phyloP scores from a whole-genome alignment of 2,888 invertebrate genomes.

The Diachrysia chrysitis region DNA sequence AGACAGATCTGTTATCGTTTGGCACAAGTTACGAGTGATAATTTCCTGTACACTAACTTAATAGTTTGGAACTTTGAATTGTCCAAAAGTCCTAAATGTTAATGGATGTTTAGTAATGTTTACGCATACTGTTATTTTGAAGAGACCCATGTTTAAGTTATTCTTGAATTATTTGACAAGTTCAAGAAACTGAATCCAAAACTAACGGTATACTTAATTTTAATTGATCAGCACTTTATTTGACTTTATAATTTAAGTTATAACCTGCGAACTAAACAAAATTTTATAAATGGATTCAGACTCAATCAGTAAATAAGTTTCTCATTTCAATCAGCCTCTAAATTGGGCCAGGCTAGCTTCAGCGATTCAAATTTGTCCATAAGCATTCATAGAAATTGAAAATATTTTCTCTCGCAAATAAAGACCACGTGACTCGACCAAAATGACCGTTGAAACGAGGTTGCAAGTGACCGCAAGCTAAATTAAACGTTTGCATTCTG shows the following conservation, averaged over 20 bases:
- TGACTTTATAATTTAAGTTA: too few relatives aligned
- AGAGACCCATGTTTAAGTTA: neutral
- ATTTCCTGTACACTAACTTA: conserved; percentile 32
- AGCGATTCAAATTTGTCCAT: conserved; percentile 14
- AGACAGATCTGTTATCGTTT: conserved; percentile 53
- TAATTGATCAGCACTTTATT: too few relatives aligned
- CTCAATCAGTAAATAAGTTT: neutral
- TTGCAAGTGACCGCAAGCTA: conserved; percentile 70
- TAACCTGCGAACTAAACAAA: too few relatives aligned
- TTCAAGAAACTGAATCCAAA: neutral
- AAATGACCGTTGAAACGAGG: conserved; percentile 66
- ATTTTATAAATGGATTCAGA: neutral
- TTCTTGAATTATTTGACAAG: neutral
- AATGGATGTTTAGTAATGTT: conserved; percentile 17
- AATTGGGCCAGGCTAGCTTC: neutral
- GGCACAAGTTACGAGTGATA: conserved; percentile 48
- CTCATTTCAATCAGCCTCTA: neutral
- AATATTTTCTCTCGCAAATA: conserved; percentile 17
- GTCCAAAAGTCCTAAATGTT: conserved; percentile 14
- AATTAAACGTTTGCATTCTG: conserved; percentile 78
- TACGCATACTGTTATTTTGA: neutral
- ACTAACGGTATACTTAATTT: too few relatives aligned
- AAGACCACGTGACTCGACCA: conserved; percentile 41
- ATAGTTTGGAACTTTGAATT: conserved; percentile 25
- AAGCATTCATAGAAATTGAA: neutral